phyloP scores from a whole-genome alignment of 1,140 invertebrate genomes.

The roundworm (Caenorhabditis elegans) region WBcel235 BX284605.5:14635001-14635500 shows the following conservation, averaged over 20 bases:
- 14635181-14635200: neutral
- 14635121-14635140: neutral
- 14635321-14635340: slow-evolving; percentile 28
- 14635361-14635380: slow-evolving; percentile 3
- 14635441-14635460: no score
- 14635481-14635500: no score
- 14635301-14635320: neutral
- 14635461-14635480: no score
- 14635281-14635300: neutral
- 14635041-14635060: neutral
- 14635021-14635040: no score
- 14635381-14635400: no score
- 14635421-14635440: neutral
- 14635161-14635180: slow-evolving; percentile 15
- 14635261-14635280: neutral
- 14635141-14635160: neutral
- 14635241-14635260: neutral
- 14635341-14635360: slow-evolving; percentile 16
- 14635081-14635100: neutral
- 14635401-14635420: no score
- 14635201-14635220: neutral
- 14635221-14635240: slow-evolving; percentile 7
- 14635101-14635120: neutral
- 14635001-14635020: no score
- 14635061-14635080: neutral